phyloP scores from a whole-genome alignment of 2,797 vertebrate species.

The Yasuhikotakia modesta region DNA sequence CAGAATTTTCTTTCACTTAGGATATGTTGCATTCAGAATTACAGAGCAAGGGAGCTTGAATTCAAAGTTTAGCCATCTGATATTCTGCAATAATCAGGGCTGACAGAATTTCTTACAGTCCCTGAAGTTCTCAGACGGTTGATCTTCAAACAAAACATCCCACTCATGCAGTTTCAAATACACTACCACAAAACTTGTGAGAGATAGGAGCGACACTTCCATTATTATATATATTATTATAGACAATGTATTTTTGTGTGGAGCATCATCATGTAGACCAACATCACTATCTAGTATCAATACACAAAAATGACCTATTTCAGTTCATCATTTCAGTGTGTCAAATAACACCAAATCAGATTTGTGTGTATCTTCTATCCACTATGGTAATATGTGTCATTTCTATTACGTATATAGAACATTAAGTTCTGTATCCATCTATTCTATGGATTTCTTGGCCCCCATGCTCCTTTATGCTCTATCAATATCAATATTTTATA shows the following conservation, averaged over 20 bases:
- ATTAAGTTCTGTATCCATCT: no score
- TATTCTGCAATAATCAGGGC: constrained; percentile 21
- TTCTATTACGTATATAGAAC: no score
- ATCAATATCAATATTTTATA: no score
- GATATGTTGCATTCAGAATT: constrained; percentile 18
- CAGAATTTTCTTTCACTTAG: constrained; percentile 25
- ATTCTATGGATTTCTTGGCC: no score
- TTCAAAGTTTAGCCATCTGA: constrained; percentile 37
- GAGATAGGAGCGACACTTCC: neutral
- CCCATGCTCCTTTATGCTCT: no score
- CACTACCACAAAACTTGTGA: neutral
- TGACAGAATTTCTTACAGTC: constrained; percentile 30
- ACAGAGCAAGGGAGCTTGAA: constrained; percentile 1
- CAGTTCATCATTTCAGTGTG: constrained; percentile 2
- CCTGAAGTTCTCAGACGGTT: constrained; percentile 22
- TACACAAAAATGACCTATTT: neutral
- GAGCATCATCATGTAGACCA: neutral
- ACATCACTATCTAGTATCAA: no score
- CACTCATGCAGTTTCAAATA: constrained; percentile 7
- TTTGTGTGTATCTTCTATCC: neutral
- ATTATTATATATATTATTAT: neutral
- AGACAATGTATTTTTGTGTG: neutral
- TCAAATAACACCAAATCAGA: constrained; percentile 11
- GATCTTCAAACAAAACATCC: constrained; percentile 44
- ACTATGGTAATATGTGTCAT: no score